Base-by-base conservation (phyloP, 2,113 vertebrate genomes). In the Myrmophylax atrothorax region DNA sequence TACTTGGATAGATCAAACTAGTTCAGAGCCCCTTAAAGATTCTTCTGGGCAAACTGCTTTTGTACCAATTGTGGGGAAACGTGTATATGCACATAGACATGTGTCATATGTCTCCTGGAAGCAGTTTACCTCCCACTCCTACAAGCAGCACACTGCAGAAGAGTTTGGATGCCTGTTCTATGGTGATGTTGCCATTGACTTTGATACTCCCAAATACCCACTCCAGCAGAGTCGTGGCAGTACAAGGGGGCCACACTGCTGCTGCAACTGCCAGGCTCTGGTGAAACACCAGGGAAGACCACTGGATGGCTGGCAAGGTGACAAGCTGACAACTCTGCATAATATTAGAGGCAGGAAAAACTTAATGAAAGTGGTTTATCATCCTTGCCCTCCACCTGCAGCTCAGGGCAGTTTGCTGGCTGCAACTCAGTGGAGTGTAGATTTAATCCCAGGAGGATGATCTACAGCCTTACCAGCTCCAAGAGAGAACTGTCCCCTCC, bases 231-330 rank as follows among this genome's bases (percentile, higher is more conserved):
- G 42, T 60, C 16, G n/a, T 58, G 63, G 56, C 38, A 46, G 18
- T 8, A 31, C 16, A 2, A 0, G 0, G 22, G 31, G n/a, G 16
- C n/a, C 76, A 74, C 0, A 1, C 6, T 63, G 74, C 69, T 78
- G 56, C 44, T 19, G 5, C 12, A 44, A 42, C 28, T 63, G 26
- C 47, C 58, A 49, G 33, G 53, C 63, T 77, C 79, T 49, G 37
- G 38, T 1, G 2, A 79, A 76, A 86, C 37, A 56, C 42, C 64
- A 59, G 35, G 44, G 13, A 60, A 79, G 28, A 37, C 10, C 12
- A 38, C 69, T 60, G 74, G 75, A 35, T 1, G 56, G 73, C 19
- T 13, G 49, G 15, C 25, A 52, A 28, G 50, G 50, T 28, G 50
- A 26, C 78, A 74, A 33, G 25, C 0, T 62, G 88, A 42, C 33